Base-by-base conservation (phyloP, 1,140 invertebrate species). In the Leptinotarsa undecemlineata region DNA sequence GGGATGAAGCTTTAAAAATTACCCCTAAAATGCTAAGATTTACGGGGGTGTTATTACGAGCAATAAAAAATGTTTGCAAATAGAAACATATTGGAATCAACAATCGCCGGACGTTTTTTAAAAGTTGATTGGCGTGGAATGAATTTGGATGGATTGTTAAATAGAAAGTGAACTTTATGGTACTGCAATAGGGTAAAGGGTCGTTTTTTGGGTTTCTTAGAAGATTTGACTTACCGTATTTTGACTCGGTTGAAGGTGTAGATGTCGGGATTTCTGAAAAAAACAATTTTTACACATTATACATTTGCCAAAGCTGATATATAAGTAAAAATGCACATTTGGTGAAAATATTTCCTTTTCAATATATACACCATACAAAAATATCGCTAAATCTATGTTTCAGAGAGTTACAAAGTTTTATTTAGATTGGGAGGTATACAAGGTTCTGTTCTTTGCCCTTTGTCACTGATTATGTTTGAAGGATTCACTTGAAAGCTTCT, bases 201-300 rank as follows among this genome's bases (percentile, higher is more conserved):
- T 63, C 42, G 70, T 33, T 69, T 69, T 48, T 72, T 72, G 57
- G 62, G n/a, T 14, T 68, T 48, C 66, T 48, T 1, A 68, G 71
- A 74, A 74, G 67, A 57, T 57, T 57, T 19, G n/a, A 57, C 79
- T 80, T 76, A 80, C 79, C 79, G 47, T 79, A 80, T 72, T 78
- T 78, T 51, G 78, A 76, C 20, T 80, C 79, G 8, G 74, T 73
- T 48, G 74, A 61, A 5, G 78, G 76, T 26, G 75, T 76, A 20
- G 79, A 79, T 21, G 67, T 74, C 47, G 79, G 60, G n/a, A 80
- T 76, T 62, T 80, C 79, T 80, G 79, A 14, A 80, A 80, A 20
- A 69, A 75, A 76, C 72, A 75, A 74, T 14, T 51, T 15, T 19
- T 4, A 61, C 33, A 42, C 33, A 42, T 42, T 42, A 42, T 11